Evolutionary conservation across 1,140 invertebrate species (phyloP), one percentile per base, ranked within the genome.

Genomic region (Physella acuta): DNA sequence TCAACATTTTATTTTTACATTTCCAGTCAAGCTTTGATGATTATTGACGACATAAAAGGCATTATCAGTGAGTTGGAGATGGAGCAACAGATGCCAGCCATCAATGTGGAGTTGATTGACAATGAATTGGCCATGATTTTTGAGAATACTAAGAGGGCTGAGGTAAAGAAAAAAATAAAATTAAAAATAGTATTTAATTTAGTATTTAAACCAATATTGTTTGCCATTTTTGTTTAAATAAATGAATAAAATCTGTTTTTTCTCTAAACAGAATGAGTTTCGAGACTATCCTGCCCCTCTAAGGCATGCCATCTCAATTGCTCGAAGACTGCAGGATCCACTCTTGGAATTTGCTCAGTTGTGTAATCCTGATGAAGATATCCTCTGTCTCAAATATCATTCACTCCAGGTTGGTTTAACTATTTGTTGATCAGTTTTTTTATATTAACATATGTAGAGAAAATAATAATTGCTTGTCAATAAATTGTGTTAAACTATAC

Each of bases 291-390:
- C 95, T 0, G 88, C 90, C 31, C 82, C 97, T 0, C 80, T 98
- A 0, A 88, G 94, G 3, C 92, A 98, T 85, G 93, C 97, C 0
- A 90, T 99, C 59, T 98, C 95, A 1, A 83, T 99, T 56, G 96
- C 92, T 0, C 88, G 98, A 62, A 88, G 93, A 59, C 87, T 99
- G 73, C 95, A 98, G 84, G 98, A 99, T 87, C 97, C 98, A 0
- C 84, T 99, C 0, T 89, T 98, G 28, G 97, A 99, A 82, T 98
- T 95, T 84, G 93, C 94, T 0, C 95, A 98, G 82, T 86, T 99
- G 0, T 98, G 94, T 83, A 96, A 94, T 24, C 87, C 90, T 0
- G 96, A 99, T 79, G 94, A 98, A 68, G 97, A 99, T 87, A 93
- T 99, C 73, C 82, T 99, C 0, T 97, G 94, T 81, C 87, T 99